Base-by-base conservation (phyloP, 2,797 vertebrate species). In the Euthynnus affinis region DNA sequence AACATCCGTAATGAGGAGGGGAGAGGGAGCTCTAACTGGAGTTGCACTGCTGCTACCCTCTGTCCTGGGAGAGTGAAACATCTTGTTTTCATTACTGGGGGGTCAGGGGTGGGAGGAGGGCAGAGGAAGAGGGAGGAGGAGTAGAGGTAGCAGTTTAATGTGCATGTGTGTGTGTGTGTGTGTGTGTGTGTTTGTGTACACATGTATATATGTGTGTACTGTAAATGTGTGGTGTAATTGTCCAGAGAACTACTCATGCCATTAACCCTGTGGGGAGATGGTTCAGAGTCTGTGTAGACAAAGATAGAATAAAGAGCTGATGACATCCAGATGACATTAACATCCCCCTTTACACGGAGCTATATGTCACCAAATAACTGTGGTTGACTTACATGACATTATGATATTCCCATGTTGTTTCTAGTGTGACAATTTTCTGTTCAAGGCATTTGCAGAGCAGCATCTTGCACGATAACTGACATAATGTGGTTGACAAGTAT, bases 81-180 rank as follows among this genome's bases (percentile, higher is more conserved):
- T 95, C 93, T 95, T 95, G 95, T 92, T 94, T 94, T 93, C 92
- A 94, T 95, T 95, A 94, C 44, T 67, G 63, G 58, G 81, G 76
- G 85, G 58, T 84, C 80, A 74, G 48, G 67, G 58, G 73, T 71
- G 51, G 58, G 76, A 62, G 75, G 64, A 56, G 71, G 67, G 59
- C 42, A 69, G 74, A 78, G 74, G 72, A 64, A 58, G 34, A 73
- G 64, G 58, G 76, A 84, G 80, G 67, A 68, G 76, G 70, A 84
- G 69, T 75, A 59, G 85, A 84, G 81, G 83, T 84, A 86, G 80
- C 70, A 83, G 86, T 87, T 84, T 83, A 85, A 89, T 71, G 76
- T 82, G 66, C 65, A 71, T 76, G 81, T 89, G 67, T 73, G 65
- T 83, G 88, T 86, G 65, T 77, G 76, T 86, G 62, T 53, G 69